A percentile compares a stretch with the other conserved stretches of the same genome.
Evolutionary conservation across 2,797 vertebrate genomes (phyloP).

Genomic region (Sebastes vulpes): DNA sequence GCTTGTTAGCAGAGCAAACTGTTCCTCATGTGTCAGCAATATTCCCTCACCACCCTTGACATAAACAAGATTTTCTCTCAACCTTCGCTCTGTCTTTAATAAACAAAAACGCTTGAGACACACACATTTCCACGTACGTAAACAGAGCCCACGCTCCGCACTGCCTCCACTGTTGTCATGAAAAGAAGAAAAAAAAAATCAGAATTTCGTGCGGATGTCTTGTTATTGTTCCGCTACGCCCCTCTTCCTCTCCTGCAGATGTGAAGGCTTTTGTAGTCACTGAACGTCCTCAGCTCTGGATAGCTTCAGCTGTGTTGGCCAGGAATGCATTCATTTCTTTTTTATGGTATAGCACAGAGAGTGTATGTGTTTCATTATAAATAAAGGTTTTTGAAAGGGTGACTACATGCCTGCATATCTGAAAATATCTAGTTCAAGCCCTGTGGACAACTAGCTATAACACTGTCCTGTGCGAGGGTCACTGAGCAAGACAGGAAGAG

Average conservation of each 20-base stretch:
- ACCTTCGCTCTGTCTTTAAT: not conserved
- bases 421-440: not conserved
- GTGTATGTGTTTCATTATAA: conserved; percentile 35
- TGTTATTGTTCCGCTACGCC: conserved; percentile 39
- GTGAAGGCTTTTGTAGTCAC: conserved; percentile 48
- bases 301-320: conserved; percentile 12
- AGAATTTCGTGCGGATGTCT: conserved; percentile 44
- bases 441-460: not conserved
- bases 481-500: not conserved
- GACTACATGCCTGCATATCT: not conserved
- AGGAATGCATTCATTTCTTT: conserved; percentile 41
- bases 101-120: conserved; percentile 26
- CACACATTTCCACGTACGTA: conserved; percentile 4
- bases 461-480: not conserved
- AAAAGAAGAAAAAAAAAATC: not conserved
- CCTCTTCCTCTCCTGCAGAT: conserved; percentile 35
- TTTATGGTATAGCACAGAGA: conserved; percentile 17
- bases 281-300: conserved; percentile 33
- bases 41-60: conserved; percentile 6
- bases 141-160: conserved; percentile 29
- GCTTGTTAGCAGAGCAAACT: conserved; percentile 24
- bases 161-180: conserved; percentile 6
- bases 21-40: conserved; percentile 28
- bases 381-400: conserved; percentile 27
- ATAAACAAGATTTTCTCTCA: not conserved